Percentiles rank a stretch among this genome's conserved stretches.
Evolutionary conservation across 2,113 vertebrate genomes (phyloP).

Genomic region (Corapipo altera): DNA sequence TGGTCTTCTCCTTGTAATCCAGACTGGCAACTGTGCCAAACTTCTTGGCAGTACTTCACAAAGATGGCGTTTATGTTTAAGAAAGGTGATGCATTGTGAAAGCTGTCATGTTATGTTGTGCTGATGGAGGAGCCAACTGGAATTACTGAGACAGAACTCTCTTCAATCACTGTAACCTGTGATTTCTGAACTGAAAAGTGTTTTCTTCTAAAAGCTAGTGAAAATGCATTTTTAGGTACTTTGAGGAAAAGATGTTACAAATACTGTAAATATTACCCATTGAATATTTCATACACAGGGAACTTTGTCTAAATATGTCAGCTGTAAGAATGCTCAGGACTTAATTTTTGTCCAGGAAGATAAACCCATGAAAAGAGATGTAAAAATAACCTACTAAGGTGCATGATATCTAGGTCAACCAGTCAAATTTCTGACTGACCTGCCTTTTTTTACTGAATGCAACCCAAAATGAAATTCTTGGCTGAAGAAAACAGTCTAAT

Average conservation of each 20-base stretch:
- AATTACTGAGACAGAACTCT: slow-evolving; percentile 51
- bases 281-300: neutral
- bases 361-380: neutral
- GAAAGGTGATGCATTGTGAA: slow-evolving; percentile 55
- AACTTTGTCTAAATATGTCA: neutral
- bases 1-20: slow-evolving; percentile 43
- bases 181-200: slow-evolving; percentile 32
- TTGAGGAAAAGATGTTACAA: neutral
- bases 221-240: neutral
- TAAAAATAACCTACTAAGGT: neutral
- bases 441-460: neutral
- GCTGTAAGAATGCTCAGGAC: neutral
- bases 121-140: neutral
- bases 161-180: neutral
- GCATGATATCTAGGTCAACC: neutral
- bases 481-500: neutral
- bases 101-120: slow-evolving; percentile 56
- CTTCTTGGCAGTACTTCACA: slow-evolving; percentile 45
- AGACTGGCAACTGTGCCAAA: slow-evolving; percentile 47
- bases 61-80: neutral
- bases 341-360: neutral
- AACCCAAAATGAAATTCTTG: neutral
- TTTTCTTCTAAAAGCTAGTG: neutral
- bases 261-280: neutral
- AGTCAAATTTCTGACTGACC: neutral